Percentiles rank a stretch among this genome's conserved stretches.
Evolutionary conservation across 2,797 vertebrate genomes (phyloP).

Genomic region (Hipposideros larvatus): DNA sequence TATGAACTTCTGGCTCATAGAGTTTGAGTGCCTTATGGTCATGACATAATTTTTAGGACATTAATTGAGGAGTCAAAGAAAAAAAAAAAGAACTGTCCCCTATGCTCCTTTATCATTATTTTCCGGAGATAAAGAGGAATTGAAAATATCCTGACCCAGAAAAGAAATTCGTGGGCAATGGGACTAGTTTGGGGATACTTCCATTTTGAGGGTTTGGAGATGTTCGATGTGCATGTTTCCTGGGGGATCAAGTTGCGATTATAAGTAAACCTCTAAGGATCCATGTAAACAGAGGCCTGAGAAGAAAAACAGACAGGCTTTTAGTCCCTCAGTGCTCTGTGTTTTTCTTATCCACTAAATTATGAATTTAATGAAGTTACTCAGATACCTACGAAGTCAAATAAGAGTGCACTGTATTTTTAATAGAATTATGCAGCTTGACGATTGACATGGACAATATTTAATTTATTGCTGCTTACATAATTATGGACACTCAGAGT

Average conservation of each 20-base stretch:
- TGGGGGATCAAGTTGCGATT: neutral
- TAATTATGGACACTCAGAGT: neutral
- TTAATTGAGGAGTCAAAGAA: slow-evolving; percentile 35
- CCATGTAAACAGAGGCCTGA: neutral
- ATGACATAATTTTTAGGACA: slow-evolving; percentile 37
- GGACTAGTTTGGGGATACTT: neutral
- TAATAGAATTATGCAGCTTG: slow-evolving; percentile 13
- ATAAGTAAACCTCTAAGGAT: neutral
- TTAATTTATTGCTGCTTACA: slow-evolving; percentile 57
- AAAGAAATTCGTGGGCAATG: neutral
- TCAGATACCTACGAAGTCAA: slow-evolving; percentile 22
- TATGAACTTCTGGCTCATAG: neutral
- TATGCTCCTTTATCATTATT: neutral
- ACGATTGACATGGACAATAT: neutral
- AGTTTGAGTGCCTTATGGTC: neutral
- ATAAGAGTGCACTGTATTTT: slow-evolving; percentile 47
- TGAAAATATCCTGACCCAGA: slow-evolving; percentile 21
- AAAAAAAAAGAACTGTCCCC: neutral
- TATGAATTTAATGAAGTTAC: slow-evolving; percentile 61
- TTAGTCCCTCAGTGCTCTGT: neutral
- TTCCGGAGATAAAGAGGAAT: slow-evolving; percentile 54
- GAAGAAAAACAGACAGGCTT: neutral
- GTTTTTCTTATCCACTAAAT: neutral
- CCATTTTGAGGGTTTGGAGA: neutral
- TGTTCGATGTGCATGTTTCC: neutral